phyloP scores from a whole-genome alignment of 2,113 vertebrate genomes.

The Perca fluviatilis region DNA sequence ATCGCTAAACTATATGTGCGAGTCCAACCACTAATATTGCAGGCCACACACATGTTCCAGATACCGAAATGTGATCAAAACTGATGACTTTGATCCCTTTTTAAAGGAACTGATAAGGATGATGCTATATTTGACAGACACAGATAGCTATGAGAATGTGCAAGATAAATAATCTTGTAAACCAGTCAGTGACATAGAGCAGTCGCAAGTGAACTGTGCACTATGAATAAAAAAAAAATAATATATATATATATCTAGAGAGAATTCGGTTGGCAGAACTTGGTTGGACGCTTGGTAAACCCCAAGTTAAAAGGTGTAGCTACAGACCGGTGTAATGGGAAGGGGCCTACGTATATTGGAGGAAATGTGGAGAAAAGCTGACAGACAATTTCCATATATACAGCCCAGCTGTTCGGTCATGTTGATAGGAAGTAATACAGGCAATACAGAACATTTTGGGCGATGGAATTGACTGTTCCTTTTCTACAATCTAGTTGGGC shows the following conservation, averaged over 20 bases:
- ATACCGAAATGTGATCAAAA: constrained; percentile 1
- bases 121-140: neutral
- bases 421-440: neutral
- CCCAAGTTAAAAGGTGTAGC: neutral
- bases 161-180: neutral
- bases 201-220: neutral
- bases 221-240: neutral
- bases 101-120: neutral
- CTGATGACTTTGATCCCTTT: neutral
- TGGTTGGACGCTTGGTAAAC: neutral
- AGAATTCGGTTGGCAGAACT: neutral
- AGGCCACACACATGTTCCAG: neutral
- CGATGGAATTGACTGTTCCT: neutral
- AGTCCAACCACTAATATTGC: neutral
- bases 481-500: neutral
- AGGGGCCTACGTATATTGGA: neutral
- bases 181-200: neutral
- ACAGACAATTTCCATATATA: neutral
- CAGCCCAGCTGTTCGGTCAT: neutral
- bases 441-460: neutral
- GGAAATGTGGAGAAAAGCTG: neutral
- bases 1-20: neutral
- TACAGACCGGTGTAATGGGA: neutral
- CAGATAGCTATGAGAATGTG: neutral
- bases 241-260: too few relatives aligned